Conservation (phyloP, 1,140 invertebrate species). For the Propsilocerus akamusi region DNA sequence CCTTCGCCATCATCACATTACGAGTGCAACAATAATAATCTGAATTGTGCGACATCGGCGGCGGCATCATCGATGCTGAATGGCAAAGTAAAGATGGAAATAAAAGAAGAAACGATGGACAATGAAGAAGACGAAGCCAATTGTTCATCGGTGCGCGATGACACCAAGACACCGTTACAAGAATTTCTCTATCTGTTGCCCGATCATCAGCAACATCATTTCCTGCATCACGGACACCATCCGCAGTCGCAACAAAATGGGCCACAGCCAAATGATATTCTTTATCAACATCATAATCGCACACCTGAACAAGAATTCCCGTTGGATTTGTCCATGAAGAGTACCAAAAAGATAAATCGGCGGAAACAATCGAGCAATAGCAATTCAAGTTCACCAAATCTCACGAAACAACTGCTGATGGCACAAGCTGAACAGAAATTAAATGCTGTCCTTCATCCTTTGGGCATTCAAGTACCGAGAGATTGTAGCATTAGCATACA, state of each 20-base stretch:
- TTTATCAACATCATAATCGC: conserved; percentile 17
- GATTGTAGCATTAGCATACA: background rate
- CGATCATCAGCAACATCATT: conserved; percentile 6
- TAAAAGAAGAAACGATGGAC: background rate
- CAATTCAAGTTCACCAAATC: background rate
- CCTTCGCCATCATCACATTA: conserved; percentile 8
- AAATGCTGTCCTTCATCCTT: background rate
- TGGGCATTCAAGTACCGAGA: conserved; percentile 6
- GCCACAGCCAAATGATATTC: conserved; percentile 14
- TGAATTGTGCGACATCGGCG: conserved; percentile 3
- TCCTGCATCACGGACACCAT: background rate
- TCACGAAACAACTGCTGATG: conserved; percentile 5
- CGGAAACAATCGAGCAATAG: background rate
- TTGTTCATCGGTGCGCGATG: conserved; percentile 3
- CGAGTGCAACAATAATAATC: conserved; percentile 5
- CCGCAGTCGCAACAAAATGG: background rate
- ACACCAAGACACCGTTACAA: conserved; percentile 10
- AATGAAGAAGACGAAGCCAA: conserved; percentile 4
- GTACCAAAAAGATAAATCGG: conserved; percentile 14
- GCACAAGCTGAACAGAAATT: conserved; percentile 19
- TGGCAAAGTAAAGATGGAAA: background rate
- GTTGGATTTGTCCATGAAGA: conserved; percentile 64
- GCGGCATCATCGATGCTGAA: background rate
- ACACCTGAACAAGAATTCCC: conserved; percentile 55
- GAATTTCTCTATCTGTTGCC: conserved; percentile 12